Evolutionary conservation across 1,140 invertebrate genomes (phyloP).

Genomic region (Alviniconcha marisindica): DNA sequence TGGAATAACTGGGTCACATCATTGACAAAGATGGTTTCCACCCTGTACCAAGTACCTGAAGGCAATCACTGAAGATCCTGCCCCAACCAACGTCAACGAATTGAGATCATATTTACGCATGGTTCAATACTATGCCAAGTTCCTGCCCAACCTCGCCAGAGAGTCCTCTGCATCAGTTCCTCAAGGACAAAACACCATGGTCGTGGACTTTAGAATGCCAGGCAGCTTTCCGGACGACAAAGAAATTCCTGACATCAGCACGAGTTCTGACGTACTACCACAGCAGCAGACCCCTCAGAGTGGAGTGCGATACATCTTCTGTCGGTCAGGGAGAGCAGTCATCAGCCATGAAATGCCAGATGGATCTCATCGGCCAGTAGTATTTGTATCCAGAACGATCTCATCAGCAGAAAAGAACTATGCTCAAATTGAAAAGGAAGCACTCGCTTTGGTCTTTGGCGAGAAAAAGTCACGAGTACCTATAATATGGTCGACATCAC

Average conservation of each 20-base stretch:
- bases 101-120: neutral
- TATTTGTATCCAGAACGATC: slow-evolving; percentile 75
- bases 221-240: slow-evolving; percentile 38
- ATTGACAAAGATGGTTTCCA: neutral
- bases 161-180: neutral
- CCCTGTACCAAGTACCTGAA: too few species aligned
- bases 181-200: slow-evolving; percentile 31
- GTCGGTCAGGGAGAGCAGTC: slow-evolving; percentile 70
- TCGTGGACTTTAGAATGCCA: slow-evolving; percentile 44
- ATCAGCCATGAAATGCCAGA: slow-evolving; percentile 66
- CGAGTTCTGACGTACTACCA: slow-evolving; percentile 66
- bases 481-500: slow-evolving; percentile 62
- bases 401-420: slow-evolving; percentile 74
- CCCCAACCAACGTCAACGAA: neutral
- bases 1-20: too few species aligned
- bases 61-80: neutral
- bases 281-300: slow-evolving; percentile 51
- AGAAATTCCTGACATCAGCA: slow-evolving; percentile 36
- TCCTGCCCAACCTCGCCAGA: neutral
- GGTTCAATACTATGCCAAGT: neutral
- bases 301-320: slow-evolving; percentile 68
- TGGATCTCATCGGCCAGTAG: slow-evolving; percentile 65
- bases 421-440: slow-evolving; percentile 77
- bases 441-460: slow-evolving; percentile 76
- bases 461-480: slow-evolving; percentile 61